Base-by-base conservation (phyloP, 2,113 vertebrate genomes). In the Datnioides undecimradiatus region DNA sequence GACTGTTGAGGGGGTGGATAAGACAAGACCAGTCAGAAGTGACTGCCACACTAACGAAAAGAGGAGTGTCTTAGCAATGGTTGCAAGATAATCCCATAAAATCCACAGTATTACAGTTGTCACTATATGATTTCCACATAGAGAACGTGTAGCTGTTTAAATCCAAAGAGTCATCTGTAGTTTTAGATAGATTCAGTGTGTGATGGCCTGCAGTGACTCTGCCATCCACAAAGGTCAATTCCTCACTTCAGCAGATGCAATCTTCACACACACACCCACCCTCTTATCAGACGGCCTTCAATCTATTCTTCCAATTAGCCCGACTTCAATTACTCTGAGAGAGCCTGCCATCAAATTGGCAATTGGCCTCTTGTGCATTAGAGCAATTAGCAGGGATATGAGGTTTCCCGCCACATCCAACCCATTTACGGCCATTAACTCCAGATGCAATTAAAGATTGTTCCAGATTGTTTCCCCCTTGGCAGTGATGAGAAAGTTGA, bases 331-430 rank as follows among this genome's bases (percentile, higher is more conserved):
- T 90, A 86, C 79, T 86, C 85, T 68, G 59, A 29, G 38, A 80
- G 82, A 68, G 64, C 82, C 14, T 49, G 79, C 75, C 80, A 84
- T 90, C 87, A 93, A 88, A 93, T 74, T 81, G 87, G 57, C 91
- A 87, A 91, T 92, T 90, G 89, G 76, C 88, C 92, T 90, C 91
- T 74, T 83, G 90, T 89, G 91, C 88, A 93, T 93, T 87, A 59
- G 54, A 73, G 87, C 84, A 92, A 90, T 93, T 93, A 94, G 77
- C 78, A 60, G 60, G 77, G 82, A 93, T 90, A 92, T 90, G 89
- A 92, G 85, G 33, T 87, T 94, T 81, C 81, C 86, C 62, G 76
- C 86, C 90, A 87, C 85, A 88, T 90, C 80, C 88, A 87, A 52
- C 79, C 85, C 84, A 88, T 93, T 92, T 77, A 87, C 36, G 17